Percentiles rank a stretch among this genome's conserved stretches.
Evolutionary conservation across 2,888 invertebrate species (phyloP).

Genomic region (Apamea monoglypha): DNA sequence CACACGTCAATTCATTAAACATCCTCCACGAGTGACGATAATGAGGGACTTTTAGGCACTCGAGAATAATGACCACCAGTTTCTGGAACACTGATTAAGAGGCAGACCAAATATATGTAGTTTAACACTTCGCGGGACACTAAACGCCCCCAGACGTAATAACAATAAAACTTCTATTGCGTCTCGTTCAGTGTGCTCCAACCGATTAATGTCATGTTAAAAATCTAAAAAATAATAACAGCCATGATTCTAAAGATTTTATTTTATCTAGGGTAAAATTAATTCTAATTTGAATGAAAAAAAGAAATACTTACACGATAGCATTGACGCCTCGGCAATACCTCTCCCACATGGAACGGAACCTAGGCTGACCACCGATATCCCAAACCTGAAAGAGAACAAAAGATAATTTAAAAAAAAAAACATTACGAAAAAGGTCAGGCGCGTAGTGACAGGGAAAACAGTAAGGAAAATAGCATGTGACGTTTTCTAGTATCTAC

Average conservation of each 20-base stretch:
- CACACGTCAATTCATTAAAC: background rate
- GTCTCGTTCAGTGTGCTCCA: background rate
- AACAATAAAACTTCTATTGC: background rate
- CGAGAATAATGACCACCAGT: background rate
- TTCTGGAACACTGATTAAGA: background rate
- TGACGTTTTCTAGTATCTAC: background rate
- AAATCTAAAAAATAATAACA: background rate
- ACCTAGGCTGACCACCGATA: constrained; percentile 99
- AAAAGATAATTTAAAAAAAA: background rate
- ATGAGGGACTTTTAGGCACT: background rate
- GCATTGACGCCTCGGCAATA: constrained; percentile 99
- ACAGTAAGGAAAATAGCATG: background rate
- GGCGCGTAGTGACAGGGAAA: no score
- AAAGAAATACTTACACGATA: constrained; percentile 95
- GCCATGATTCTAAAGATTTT: background rate
- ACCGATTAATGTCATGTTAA: background rate
- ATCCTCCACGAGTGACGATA: background rate
- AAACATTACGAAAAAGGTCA: no score
- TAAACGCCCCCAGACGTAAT: background rate
- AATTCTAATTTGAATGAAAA: background rate
- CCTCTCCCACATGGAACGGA: constrained; percentile 99
- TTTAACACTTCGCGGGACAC: background rate
- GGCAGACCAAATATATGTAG: background rate
- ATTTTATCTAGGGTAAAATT: background rate
- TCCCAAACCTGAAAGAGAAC: constrained; percentile 94